These are phyloP conservation scores for Blastobasis lacticolella DNA, from an alignment of 2,888 invertebrate species.

Conservation along the genomic window DNA sequence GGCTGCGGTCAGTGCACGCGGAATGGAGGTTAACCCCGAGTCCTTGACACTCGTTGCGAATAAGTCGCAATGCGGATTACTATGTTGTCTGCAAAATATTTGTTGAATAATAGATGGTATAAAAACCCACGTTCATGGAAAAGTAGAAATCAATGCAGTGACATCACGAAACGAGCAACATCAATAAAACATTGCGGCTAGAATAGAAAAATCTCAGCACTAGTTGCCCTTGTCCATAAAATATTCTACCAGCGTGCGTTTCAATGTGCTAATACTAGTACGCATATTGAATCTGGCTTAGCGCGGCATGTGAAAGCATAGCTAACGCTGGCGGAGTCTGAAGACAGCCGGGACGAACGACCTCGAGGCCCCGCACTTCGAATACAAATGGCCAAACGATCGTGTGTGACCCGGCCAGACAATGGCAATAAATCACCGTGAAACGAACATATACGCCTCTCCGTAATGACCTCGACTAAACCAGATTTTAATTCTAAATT, in stretches of 20 bases:
- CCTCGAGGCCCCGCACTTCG: conserved; percentile 52
- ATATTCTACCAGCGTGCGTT: conserved; percentile 39
- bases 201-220: too few relatives aligned
- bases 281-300: conserved; percentile 43
- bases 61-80: too few relatives aligned
- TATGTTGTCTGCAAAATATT: too few relatives aligned
- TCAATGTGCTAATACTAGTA: conserved; percentile 58
- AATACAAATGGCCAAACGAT: conserved; percentile 51
- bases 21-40: too few relatives aligned
- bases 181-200: too few relatives aligned
- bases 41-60: too few relatives aligned
- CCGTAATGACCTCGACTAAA: background rate
- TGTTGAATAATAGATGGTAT: too few relatives aligned
- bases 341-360: conserved; percentile 69
- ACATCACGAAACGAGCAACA: too few relatives aligned
- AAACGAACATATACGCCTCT: conserved; percentile 3
- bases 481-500: background rate
- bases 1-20: too few relatives aligned
- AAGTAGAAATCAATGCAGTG: too few relatives aligned
- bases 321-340: conserved; percentile 33
- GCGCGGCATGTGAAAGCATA: conserved; percentile 51
- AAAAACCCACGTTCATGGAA: too few relatives aligned
- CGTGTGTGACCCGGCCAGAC: conserved; percentile 31
- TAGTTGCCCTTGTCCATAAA: conserved; percentile 13
- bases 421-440: conserved; percentile 35